Evolutionary conservation across 2,888 invertebrate species (phyloP).

Genomic region (Uropetala carovei): DNA sequence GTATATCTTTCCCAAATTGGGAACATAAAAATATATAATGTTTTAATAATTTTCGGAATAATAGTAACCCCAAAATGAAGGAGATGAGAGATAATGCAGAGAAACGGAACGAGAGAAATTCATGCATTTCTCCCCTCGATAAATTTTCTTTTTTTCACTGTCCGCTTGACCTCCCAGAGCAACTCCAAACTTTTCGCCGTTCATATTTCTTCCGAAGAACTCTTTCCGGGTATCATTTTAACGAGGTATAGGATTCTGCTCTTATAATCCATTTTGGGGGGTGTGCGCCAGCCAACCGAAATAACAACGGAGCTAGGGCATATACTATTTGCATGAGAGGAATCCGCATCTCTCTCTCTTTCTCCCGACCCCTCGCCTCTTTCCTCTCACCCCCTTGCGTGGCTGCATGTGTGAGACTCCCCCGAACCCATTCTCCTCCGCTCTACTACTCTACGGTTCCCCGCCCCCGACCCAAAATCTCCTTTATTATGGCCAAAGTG

Average conservation of each 20-base stretch:
- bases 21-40: no score
- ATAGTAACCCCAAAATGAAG: no score
- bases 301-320: neutral
- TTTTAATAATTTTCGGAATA: no score
- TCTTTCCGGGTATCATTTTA: slow-evolving; percentile 1
- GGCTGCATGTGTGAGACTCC: neutral
- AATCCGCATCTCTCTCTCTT: neutral
- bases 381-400: neutral
- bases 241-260: neutral
- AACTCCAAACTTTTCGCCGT: neutral
- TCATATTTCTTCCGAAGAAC: slow-evolving; percentile 17
- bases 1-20: no score
- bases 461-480: neutral
- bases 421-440: neutral
- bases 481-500: slow-evolving; percentile 58
- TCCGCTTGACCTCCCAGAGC: slow-evolving; percentile 1
- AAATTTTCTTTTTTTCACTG: slow-evolving; percentile 3
- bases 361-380: neutral
- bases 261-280: neutral
- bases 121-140: neutral
- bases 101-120: neutral
- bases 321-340: neutral
- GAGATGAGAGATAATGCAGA: no score
- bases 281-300: neutral
- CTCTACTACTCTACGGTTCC: neutral